Evolutionary conservation across 1,140 invertebrate genomes (phyloP), one percentile per base, ranked within the genome.

Genomic region (Bombus consobrinus): DNA sequence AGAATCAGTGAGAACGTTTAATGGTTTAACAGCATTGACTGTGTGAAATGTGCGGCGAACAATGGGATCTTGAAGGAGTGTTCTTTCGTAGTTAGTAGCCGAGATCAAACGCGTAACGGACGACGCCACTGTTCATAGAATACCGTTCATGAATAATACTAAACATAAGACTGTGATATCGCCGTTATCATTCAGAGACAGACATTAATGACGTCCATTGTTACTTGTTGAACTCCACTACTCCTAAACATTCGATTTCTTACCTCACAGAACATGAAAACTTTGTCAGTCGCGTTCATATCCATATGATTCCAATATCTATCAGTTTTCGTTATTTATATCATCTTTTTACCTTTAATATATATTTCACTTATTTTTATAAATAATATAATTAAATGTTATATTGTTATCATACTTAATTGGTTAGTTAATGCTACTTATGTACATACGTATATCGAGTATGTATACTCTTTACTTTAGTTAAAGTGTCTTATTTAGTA

Each of bases 91-190:
- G 59, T 32, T 39, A 6, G 10, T 18, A 43, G 32, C 22, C 5
- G 59, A 78, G 59, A 66, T 66, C 13, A 64, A 78, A n/a, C 34
- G 15, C 8, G 15, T 13, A 78, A 25, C 39, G n/a, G 10, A 39
- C 59, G 32, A 57, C 37, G 57, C 57, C 28, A 64, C 57, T 66
- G 43, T 78, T 78, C 76, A 39, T 32, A 25, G n/a, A 64, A 78
- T 64, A 78, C 76, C 59, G 18, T 64, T 78, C n/a, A 32, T 32
- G 57, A 32, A 62, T 77, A 59, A 76, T 28, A 76, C 25, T 22
- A 25, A 77, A 41, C 75, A 41, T 1, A 53, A 28, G 53, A 39
- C 53, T 28, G 12, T 41, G 75, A 41, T 64, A 77, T 41, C 57
- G 3, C 4, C 15, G 57, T 77, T 77, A 76, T 76, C 34, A n/a